phyloP scores from a whole-genome alignment of 2,797 vertebrate species.

The Melanotaenia maccullochi region DNA sequence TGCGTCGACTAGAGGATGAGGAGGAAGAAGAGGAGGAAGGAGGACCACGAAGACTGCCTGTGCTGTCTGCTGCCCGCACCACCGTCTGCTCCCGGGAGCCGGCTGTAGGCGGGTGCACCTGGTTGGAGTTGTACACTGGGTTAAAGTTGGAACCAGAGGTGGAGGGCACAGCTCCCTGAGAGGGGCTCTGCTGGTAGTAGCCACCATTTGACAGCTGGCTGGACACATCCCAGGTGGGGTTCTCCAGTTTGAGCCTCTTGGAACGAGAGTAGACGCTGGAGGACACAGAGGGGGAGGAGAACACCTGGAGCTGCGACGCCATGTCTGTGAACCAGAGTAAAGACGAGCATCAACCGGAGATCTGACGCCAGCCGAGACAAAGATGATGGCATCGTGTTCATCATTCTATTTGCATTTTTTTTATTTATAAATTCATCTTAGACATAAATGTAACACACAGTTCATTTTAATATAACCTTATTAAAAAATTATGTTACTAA shows the following conservation, averaged over 20 bases:
- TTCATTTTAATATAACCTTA: no score
- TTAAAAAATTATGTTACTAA: no score
- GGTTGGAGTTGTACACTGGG: slow-evolving; percentile 85
- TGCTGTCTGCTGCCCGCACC: slow-evolving; percentile 95
- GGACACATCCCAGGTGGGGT: slow-evolving; percentile 92
- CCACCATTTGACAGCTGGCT: slow-evolving; percentile 88
- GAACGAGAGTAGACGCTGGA: slow-evolving; percentile 96
- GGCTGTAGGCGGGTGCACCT: slow-evolving; percentile 71
- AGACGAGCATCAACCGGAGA: neutral
- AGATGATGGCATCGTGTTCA: no score
- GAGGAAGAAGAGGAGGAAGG: slow-evolving; percentile 80
- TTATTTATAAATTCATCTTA: no score
- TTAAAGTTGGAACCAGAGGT: slow-evolving; percentile 90
- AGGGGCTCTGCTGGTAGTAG: slow-evolving; percentile 86
- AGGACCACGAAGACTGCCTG: slow-evolving; percentile 86
- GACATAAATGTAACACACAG: no score
- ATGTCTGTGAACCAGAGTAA: slow-evolving; percentile 82
- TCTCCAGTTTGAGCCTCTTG: slow-evolving; percentile 98
- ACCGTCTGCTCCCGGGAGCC: slow-evolving; percentile 85
- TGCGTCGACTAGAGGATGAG: slow-evolving; percentile 84
- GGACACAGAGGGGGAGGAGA: slow-evolving; percentile 96
- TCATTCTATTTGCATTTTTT: no score
- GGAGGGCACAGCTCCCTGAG: slow-evolving; percentile 88
- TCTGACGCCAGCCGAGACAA: no score
- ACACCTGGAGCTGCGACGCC: slow-evolving; percentile 96